These are phyloP conservation scores for Aldabrachelys gigantea DNA, from an alignment of 2,113 vertebrate species.

Conservation along the genomic window DNA sequence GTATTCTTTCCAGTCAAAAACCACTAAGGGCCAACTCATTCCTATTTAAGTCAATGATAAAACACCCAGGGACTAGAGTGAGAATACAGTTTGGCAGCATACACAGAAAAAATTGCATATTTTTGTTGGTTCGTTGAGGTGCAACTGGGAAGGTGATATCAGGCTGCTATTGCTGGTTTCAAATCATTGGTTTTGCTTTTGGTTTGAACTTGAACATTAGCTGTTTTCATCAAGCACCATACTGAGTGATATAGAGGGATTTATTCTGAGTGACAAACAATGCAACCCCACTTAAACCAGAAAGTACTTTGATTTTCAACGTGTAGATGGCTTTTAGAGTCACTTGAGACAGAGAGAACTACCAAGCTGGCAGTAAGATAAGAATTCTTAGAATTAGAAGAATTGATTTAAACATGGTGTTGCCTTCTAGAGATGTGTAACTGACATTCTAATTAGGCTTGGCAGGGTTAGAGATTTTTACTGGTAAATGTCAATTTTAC, in stretches of 20 bases:
- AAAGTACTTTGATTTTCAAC: constrained; percentile 57
- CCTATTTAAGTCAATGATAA: constrained; percentile 74
- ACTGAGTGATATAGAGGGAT: constrained; percentile 46
- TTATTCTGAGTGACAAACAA: constrained; percentile 55
- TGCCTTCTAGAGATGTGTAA: neutral
- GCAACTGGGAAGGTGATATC: constrained; percentile 63
- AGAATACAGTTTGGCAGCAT: constrained; percentile 57
- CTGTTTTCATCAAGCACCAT: constrained; percentile 20
- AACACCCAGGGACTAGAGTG: constrained; percentile 59
- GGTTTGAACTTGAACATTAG: constrained; percentile 54
- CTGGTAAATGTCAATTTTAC: neutral
- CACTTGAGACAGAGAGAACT: constrained; percentile 48
- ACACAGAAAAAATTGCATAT: constrained; percentile 25
- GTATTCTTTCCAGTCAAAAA: constrained; percentile 64
- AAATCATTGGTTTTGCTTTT: constrained; percentile 45
- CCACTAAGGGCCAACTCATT: constrained; percentile 64
- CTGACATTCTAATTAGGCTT: neutral
- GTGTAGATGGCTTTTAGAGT: constrained; percentile 68
- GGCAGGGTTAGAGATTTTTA: neutral
- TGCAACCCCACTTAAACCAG: constrained; percentile 32
- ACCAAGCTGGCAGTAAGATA: constrained; percentile 44
- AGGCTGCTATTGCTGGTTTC: constrained; percentile 63
- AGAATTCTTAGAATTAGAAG: constrained; percentile 22
- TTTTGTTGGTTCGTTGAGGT: constrained; percentile 53
- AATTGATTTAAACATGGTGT: neutral